Base-by-base conservation (phyloP, 2,888 invertebrate genomes). In the Spisula solida region DNA sequence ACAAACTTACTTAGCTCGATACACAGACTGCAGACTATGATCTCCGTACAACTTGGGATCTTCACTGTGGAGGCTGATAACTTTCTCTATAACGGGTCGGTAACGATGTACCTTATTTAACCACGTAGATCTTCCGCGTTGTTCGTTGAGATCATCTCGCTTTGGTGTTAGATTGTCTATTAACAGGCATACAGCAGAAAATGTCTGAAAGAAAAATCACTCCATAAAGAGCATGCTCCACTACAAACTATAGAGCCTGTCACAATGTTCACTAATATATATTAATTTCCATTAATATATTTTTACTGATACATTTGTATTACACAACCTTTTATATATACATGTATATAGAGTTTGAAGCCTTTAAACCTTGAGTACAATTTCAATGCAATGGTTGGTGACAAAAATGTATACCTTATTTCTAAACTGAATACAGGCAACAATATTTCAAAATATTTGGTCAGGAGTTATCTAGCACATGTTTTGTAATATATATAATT, bases 61-160 rank as follows among this genome's bases (percentile, higher is more conserved):
- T 47, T 83, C 86, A 41, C 80, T 48, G 34, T 88, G 88, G 2
- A 90, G 79, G 56, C 81, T 51, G 14, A 90, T 51, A 16, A 90
- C 87, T 55, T 85, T 90, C 56, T 92, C 92, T 66, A 94, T 85
- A 10, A 94, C 88, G 16, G 94, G 94, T n/a, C 92, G 82, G 83
- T 91, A 94, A n/a, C 78, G 82, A 70, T 92, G 91, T 41, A 94
- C 93, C 18, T 90, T 92, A n/a, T 91, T 83, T n/a, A 94, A 81
- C 95, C 95, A 95, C 16, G 85, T 87, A 16, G 92, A 75, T 34
- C 94, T 81, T 16, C 91, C 90, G 8, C 70, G 75, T 34, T 80
- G 82, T 14, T 88, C 86, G 56, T 93, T 88, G 25, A 94, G 86
- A 79, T 91, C 87, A n/a, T 91, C 86, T 25, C 88, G 86, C 0